phyloP scores from a whole-genome alignment of 2,888 invertebrate species.

The Carcina quercana region DNA sequence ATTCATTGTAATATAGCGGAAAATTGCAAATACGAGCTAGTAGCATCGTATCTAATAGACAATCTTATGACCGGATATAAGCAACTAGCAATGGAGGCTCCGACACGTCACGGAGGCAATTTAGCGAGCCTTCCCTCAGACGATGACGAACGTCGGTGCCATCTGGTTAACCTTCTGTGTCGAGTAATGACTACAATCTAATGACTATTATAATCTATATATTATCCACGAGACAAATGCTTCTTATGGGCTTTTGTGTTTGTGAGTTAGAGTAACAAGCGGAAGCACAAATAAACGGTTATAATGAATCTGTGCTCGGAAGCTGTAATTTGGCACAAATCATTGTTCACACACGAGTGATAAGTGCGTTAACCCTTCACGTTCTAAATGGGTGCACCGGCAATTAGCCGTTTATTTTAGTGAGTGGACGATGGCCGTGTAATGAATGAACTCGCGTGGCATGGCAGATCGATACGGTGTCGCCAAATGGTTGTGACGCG shows the following conservation, averaged over 20 bases:
- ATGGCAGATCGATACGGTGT: slow-evolving; percentile 51
- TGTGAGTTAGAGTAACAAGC: too few relatives aligned
- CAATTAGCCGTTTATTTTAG: slow-evolving; percentile 24
- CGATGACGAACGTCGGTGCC: too few relatives aligned
- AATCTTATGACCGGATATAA: slow-evolving; percentile 49
- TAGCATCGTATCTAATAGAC: too few relatives aligned
- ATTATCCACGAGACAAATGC: too few relatives aligned
- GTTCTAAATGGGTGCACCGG: background rate
- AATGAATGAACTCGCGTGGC: slow-evolving; percentile 33
- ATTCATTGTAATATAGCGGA: too few relatives aligned
- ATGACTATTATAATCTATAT: slow-evolving; percentile 5
- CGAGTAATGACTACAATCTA: slow-evolving; percentile 12
- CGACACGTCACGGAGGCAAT: slow-evolving; percentile 29
- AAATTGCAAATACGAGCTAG: too few relatives aligned
- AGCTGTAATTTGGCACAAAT: slow-evolving; percentile 1
- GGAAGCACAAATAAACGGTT: too few relatives aligned
- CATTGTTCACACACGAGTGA: background rate
- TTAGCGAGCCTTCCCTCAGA: slow-evolving; percentile 28
- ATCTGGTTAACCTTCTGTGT: slow-evolving; percentile 29
- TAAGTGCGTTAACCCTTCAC: background rate
- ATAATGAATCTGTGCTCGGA: too few relatives aligned
- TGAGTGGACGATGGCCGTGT: slow-evolving; percentile 30
- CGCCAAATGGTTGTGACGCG: slow-evolving; percentile 51
- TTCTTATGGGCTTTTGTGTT: too few relatives aligned
- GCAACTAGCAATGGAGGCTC: slow-evolving; percentile 43